phyloP scores from a whole-genome alignment of 1,140 invertebrate genomes.

The Hycleus cichorii region DNA sequence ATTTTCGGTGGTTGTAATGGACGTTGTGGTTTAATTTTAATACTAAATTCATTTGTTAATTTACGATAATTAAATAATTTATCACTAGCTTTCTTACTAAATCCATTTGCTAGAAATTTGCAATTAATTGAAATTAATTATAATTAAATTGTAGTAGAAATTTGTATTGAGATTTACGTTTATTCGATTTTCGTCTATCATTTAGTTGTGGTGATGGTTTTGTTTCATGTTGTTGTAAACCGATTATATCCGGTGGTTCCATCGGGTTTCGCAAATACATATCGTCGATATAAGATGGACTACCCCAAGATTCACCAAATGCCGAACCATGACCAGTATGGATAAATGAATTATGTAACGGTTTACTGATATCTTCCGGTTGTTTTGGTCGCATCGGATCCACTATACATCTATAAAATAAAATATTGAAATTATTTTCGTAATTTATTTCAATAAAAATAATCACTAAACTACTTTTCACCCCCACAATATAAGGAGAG shows the following conservation, averaged over 20 bases:
- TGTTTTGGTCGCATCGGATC: slow-evolving; percentile 59
- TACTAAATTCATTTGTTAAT: slow-evolving; percentile 55
- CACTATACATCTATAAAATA: slow-evolving; percentile 48
- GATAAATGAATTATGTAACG: slow-evolving; percentile 77
- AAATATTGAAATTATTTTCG: no score
- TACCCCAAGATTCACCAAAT: slow-evolving; percentile 80
- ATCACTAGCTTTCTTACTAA: slow-evolving; percentile 27
- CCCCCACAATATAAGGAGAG: no score
- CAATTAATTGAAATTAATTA: background rate
- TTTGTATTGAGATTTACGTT: background rate
- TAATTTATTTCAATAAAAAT: no score
- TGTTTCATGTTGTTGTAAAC: slow-evolving; percentile 39
- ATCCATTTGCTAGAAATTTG: slow-evolving; percentile 19
- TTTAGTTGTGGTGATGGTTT: slow-evolving; percentile 41
- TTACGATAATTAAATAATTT: slow-evolving; percentile 68
- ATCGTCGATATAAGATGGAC: slow-evolving; percentile 71
- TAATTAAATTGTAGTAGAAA: background rate
- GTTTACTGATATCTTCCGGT: slow-evolving; percentile 65
- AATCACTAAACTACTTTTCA: no score
- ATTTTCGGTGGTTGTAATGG: slow-evolving; percentile 44
- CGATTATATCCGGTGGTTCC: slow-evolving; percentile 69
- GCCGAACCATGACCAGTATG: slow-evolving; percentile 71
- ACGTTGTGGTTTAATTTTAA: slow-evolving; percentile 42
- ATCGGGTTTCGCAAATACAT: slow-evolving; percentile 77
- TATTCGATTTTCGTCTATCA: slow-evolving; percentile 43